These are phyloP conservation scores for Ascaphus truei DNA, from an alignment of 2,113 vertebrate species.

Conservation along the genomic window DNA sequence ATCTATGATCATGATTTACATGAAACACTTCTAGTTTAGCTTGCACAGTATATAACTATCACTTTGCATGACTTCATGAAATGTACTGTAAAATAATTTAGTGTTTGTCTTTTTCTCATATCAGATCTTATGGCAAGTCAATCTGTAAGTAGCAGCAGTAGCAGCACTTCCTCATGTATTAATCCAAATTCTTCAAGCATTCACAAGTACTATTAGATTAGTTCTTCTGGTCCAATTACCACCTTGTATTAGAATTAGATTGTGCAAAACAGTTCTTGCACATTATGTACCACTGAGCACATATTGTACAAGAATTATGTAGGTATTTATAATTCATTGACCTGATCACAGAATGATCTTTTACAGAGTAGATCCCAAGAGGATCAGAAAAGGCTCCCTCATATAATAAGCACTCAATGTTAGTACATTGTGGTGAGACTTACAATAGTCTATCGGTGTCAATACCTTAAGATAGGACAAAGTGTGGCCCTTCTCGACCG, in stretches of 20 bases:
- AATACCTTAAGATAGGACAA: too few relatives aligned
- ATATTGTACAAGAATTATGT: background rate
- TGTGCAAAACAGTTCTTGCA: background rate
- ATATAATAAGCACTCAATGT: too few relatives aligned
- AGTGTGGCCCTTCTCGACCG: too few relatives aligned
- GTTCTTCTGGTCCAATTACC: conserved; percentile 6
- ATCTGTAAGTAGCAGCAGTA: background rate
- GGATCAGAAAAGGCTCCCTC: too few relatives aligned
- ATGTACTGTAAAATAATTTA: background rate
- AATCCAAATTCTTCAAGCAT: conserved; percentile 13
- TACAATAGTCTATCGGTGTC: too few relatives aligned
- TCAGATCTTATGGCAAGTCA: background rate
- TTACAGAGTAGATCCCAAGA: too few relatives aligned
- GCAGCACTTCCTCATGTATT: background rate
- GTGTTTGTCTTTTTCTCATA: background rate
- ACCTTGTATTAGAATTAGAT: background rate
- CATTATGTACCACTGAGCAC: background rate
- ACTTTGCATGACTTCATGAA: background rate
- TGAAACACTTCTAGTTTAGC: background rate
- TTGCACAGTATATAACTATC: background rate
- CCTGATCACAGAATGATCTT: background rate
- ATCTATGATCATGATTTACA: background rate
- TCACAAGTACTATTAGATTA: background rate
- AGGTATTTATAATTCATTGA: background rate
- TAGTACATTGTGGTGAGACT: too few relatives aligned